These are phyloP conservation scores for Augochlorella aurata DNA, from an alignment of 2,888 invertebrate species.

Conservation along the genomic window DNA sequence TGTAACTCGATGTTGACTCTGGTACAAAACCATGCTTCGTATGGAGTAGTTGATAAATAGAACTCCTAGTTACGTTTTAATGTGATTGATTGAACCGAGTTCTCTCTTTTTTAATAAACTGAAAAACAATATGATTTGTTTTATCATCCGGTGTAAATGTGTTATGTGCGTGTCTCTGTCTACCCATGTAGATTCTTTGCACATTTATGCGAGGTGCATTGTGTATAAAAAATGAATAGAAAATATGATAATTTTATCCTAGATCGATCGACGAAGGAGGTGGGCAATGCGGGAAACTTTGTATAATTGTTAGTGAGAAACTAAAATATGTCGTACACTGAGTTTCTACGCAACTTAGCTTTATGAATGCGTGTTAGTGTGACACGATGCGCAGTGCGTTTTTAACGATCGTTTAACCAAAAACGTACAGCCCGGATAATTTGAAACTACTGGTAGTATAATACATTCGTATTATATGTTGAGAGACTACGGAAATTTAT, in stretches of 20 bases:
- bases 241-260: slow-evolving; percentile 47
- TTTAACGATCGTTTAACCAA: slow-evolving; percentile 64
- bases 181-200: slow-evolving; percentile 35
- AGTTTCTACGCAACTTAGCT: slow-evolving; percentile 62
- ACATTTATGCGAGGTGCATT: slow-evolving; percentile 40
- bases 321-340: slow-evolving; percentile 48
- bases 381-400: slow-evolving; percentile 69
- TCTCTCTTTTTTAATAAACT: slow-evolving; percentile 20
- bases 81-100: slow-evolving; percentile 14
- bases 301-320: slow-evolving; percentile 63
- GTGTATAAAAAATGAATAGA: slow-evolving; percentile 46
- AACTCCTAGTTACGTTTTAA: slow-evolving; percentile 40
- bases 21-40: slow-evolving; percentile 58
- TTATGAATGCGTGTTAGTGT: slow-evolving; percentile 61
- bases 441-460: slow-evolving; percentile 3
- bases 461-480: slow-evolving; percentile 2
- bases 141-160: slow-evolving; percentile 35
- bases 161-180: slow-evolving; percentile 55
- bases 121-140: slow-evolving; percentile 20
- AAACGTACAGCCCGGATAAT: slow-evolving; percentile 26
- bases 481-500: neutral
- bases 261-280: slow-evolving; percentile 35
- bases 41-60: slow-evolving; percentile 22
- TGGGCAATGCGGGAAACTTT: slow-evolving; percentile 60
- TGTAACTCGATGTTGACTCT: slow-evolving; percentile 57